Percentiles rank a stretch among this genome's conserved stretches.
Evolutionary conservation across 2,797 vertebrate genomes (phyloP).

Genomic region (Meda fulgida): DNA sequence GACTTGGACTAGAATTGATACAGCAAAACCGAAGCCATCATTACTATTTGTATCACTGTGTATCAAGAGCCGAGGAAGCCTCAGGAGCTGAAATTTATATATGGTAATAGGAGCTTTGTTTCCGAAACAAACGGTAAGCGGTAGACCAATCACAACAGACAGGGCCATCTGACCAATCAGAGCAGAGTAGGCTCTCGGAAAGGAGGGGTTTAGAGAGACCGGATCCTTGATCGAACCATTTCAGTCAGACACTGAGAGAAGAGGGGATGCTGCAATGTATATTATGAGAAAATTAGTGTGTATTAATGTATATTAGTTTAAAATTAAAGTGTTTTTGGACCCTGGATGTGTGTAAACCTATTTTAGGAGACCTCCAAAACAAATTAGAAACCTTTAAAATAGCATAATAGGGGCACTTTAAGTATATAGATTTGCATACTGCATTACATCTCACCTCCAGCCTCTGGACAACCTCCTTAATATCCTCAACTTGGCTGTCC

Average conservation of each 20-base stretch:
- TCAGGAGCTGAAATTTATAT: not conserved
- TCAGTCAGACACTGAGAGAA: not conserved
- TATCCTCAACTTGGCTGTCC: conserved; percentile 81
- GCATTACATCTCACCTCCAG: conserved; percentile 81
- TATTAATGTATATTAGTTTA: not conserved
- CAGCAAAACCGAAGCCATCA: not conserved
- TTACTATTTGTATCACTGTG: too few relatives aligned
- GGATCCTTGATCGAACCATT: not conserved
- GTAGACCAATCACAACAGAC: not conserved
- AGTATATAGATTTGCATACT: not conserved
- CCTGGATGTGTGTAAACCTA: not conserved
- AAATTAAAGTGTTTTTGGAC: not conserved
- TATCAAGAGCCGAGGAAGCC: not conserved
- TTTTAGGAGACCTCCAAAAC: not conserved
- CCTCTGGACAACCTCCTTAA: conserved; percentile 88
- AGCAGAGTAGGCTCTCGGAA: not conserved
- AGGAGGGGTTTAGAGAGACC: not conserved
- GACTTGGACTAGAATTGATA: not conserved
- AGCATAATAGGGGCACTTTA: not conserved
- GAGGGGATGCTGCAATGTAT: not conserved
- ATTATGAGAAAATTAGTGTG: not conserved
- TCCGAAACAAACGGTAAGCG: not conserved
- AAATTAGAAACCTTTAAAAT: not conserved
- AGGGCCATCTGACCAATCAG: not conserved
- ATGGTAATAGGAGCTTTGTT: not conserved